Evolutionary conservation across 2,888 invertebrate genomes (phyloP).

Genomic region (Acholoe squamosa): DNA sequence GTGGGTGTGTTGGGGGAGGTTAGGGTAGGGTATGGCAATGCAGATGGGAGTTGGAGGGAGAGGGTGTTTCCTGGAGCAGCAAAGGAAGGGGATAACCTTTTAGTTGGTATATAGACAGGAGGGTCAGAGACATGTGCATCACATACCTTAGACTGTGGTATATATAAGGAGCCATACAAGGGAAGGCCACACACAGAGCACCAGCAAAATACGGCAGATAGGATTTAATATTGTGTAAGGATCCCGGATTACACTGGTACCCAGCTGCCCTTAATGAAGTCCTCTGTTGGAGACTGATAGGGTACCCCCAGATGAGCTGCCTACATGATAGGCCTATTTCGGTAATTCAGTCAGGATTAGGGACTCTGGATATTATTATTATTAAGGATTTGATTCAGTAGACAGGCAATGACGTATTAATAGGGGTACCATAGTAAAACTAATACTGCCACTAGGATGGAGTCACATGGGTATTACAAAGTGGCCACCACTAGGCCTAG

Average conservation of each 20-base stretch:
- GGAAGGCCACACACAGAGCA: neutral
- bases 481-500: neutral
- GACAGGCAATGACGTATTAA: neutral
- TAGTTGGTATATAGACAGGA: neutral
- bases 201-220: neutral
- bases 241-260: neutral
- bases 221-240: neutral
- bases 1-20: neutral
- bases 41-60: neutral
- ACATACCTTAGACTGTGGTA: neutral
- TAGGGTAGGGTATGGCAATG: neutral
- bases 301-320: no score
- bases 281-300: neutral
- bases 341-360: neutral
- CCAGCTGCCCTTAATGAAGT: neutral
- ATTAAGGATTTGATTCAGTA: neutral
- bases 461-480: neutral
- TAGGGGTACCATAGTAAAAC: neutral
- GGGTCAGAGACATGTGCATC: neutral
- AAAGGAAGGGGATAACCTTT: neutral
- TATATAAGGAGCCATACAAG: no score
- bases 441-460: neutral
- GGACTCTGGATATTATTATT: neutral
- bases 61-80: no score
- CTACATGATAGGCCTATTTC: neutral